These are phyloP conservation scores for Dryoscopus gambensis DNA, from an alignment of 2,113 vertebrate species.

Conservation along the genomic window DNA sequence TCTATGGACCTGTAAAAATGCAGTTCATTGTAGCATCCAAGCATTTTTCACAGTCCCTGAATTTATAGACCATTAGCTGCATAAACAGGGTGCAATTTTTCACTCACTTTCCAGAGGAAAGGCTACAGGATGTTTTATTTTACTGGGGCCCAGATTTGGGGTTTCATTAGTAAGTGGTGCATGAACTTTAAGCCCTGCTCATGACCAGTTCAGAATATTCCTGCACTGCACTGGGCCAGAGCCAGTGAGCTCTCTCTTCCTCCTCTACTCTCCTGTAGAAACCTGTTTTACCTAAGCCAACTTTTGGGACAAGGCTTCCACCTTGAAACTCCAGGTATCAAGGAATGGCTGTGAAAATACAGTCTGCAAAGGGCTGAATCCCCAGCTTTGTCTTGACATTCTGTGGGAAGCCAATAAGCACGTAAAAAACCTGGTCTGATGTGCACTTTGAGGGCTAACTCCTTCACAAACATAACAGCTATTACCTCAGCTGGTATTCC, in stretches of 20 bases:
- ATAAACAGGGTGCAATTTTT: neutral
- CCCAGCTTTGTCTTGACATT: neutral
- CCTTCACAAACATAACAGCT: neutral
- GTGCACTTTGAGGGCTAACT: neutral
- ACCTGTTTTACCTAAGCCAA: neutral
- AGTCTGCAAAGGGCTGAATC: neutral
- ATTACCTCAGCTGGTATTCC: neutral
- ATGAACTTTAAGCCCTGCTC: neutral
- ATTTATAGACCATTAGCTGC: neutral
- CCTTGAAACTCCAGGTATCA: neutral
- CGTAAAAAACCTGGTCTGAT: neutral
- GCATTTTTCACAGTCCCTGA: neutral
- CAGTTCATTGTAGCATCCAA: neutral
- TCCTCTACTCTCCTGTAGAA: neutral
- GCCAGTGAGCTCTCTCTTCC: neutral
- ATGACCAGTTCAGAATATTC: neutral
- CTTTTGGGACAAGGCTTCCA: neutral
- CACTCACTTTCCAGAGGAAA: neutral
- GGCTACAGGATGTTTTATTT: neutral
- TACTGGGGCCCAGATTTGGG: neutral
- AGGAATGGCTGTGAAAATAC: neutral
- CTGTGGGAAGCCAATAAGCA: neutral
- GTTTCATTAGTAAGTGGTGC: neutral
- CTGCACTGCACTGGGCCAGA: neutral
- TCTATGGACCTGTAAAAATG: neutral